Conservation (phyloP, 1,140 invertebrate species). For the Hycleus phaleratus region DNA sequence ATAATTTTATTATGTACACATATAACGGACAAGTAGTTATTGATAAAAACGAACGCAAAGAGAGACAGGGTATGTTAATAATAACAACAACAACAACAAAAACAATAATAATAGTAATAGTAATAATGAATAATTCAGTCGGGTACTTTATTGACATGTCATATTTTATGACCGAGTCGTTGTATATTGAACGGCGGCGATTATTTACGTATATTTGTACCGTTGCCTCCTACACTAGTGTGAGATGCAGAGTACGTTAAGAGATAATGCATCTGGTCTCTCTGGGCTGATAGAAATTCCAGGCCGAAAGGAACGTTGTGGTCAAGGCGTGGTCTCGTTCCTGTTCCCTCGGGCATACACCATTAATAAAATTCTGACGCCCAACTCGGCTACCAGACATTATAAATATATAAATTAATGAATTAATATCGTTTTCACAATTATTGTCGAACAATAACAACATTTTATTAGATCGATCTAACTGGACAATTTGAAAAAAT, state of each 20-base stretch:
- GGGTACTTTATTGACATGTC: conserved; percentile 20
- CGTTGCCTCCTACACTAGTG: conserved; percentile 20
- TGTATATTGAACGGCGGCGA: conserved; percentile 14
- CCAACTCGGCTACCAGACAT: conserved; percentile 31
- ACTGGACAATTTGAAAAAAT: too few species aligned
- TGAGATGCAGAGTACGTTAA: neutral
- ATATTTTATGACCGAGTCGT: conserved; percentile 19
- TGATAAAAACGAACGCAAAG: too few species aligned
- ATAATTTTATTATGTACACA: too few species aligned
- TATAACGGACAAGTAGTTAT: too few species aligned
- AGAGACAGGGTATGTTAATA: too few species aligned
- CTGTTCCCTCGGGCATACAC: conserved; percentile 22
- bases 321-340: conserved; percentile 27
- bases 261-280: conserved; percentile 19
- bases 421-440: conserved; percentile 26
- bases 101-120: neutral
- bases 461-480: too few species aligned
- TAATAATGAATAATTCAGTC: conserved; percentile 17
- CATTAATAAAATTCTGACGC: conserved; percentile 35
- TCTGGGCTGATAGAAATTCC: conserved; percentile 24
- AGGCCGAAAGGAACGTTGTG: conserved; percentile 16
- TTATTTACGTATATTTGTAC: conserved; percentile 17
- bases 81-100: neutral
- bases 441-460: neutral
- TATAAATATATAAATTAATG: conserved; percentile 32